Conservation (phyloP, 1,140 invertebrate genomes). For the Panonychus citri region DNA sequence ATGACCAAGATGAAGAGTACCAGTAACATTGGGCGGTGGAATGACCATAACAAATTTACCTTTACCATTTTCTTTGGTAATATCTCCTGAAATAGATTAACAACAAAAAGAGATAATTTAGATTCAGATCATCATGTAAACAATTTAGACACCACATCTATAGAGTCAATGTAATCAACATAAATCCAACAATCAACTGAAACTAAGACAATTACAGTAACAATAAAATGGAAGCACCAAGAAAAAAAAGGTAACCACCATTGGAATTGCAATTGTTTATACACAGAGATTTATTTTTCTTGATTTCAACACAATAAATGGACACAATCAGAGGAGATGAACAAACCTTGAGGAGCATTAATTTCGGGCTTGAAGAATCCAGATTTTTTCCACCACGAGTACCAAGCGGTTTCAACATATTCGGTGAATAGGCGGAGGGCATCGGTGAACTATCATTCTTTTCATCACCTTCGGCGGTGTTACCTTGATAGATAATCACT, state of each 20-base stretch:
- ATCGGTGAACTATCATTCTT: slow-evolving; percentile 51
- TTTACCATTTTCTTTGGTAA: slow-evolving; percentile 16
- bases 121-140: too few relatives aligned
- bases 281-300: too few relatives aligned
- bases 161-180: too few relatives aligned
- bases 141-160: too few relatives aligned
- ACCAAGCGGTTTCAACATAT: slow-evolving; percentile 98
- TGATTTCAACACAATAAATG: too few relatives aligned
- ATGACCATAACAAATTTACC: slow-evolving; percentile 80
- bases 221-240: too few relatives aligned
- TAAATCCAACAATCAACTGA: too few relatives aligned
- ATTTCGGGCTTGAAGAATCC: slow-evolving; percentile 98
- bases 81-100: neutral
- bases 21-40: slow-evolving; percentile 97
- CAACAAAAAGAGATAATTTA: too few relatives aligned
- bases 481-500: slow-evolving; percentile 28
- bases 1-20: slow-evolving; percentile 86
- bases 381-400: slow-evolving; percentile 60
- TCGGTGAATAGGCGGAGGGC: slow-evolving; percentile 87
- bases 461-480: slow-evolving; percentile 46
- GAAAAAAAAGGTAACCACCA: too few relatives aligned
- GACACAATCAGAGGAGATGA: too few relatives aligned
- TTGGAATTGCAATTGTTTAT: too few relatives aligned
- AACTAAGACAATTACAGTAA: too few relatives aligned
- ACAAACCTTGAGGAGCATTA: slow-evolving; percentile 27